phyloP scores from a whole-genome alignment of 2,888 invertebrate species.

The Ormyrus rosae region DNA sequence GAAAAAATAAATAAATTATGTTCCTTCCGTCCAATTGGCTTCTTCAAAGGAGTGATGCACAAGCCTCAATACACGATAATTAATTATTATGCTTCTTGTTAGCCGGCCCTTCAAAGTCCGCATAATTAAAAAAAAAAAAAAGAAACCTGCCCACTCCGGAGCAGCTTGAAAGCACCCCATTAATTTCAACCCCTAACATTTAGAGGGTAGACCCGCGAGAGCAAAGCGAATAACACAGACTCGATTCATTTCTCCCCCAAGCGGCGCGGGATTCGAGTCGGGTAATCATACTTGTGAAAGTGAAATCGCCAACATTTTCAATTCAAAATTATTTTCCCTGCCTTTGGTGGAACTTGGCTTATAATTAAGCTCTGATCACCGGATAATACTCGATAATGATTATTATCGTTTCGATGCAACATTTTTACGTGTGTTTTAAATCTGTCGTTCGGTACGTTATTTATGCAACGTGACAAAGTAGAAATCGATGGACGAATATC shows the following conservation, averaged over 20 bases:
- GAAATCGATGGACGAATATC: no score
- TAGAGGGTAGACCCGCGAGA: slow-evolving; percentile 5
- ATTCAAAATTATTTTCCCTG: no score
- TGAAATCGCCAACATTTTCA: no score
- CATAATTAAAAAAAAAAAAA: slow-evolving; percentile 28
- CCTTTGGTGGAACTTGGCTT: no score
- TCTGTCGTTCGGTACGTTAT: no score
- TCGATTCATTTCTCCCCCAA: slow-evolving; percentile 37
- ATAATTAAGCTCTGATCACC: no score
- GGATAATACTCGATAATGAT: no score
- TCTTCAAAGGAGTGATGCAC: background rate
- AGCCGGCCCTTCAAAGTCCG: background rate
- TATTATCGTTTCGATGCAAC: no score
- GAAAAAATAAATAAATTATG: background rate
- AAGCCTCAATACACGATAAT: slow-evolving; percentile 9
- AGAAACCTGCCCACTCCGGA: background rate
- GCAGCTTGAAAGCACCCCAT: slow-evolving; percentile 27
- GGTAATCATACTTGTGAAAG: no score
- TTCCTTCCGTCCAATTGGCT: background rate
- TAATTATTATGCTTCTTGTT: slow-evolving; percentile 28
- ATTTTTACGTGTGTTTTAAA: no score
- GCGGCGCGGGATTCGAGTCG: no score
- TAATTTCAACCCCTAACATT: slow-evolving; percentile 32
- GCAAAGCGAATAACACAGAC: background rate
- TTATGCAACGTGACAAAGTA: no score